These are phyloP conservation scores for Myotis daubentonii DNA, from an alignment of 2,797 vertebrate species.

Conservation along the genomic window DNA sequence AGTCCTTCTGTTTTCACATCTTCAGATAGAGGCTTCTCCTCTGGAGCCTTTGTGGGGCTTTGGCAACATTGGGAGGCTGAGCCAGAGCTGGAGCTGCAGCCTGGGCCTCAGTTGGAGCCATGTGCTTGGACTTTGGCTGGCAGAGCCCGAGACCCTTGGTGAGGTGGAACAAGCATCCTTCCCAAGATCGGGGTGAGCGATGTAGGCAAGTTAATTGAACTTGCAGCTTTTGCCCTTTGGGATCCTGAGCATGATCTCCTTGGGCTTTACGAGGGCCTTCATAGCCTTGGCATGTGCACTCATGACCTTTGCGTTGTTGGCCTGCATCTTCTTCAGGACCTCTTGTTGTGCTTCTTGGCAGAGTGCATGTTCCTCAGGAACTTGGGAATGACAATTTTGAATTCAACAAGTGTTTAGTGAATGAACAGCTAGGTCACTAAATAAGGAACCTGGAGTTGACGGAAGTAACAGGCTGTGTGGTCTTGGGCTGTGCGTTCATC, in stretches of 20 bases:
- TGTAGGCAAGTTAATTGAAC: neutral
- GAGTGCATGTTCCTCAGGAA: neutral
- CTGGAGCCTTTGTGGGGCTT: neutral
- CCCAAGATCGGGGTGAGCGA: neutral
- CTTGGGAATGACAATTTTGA: neutral
- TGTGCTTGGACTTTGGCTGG: neutral
- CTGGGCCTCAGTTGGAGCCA: neutral
- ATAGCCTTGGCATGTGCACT: neutral
- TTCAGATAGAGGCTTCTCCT: neutral
- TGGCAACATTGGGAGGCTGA: neutral
- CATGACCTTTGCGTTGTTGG: neutral
- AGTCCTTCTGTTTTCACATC: neutral
- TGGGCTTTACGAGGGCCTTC: neutral
- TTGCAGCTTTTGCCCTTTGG: neutral
- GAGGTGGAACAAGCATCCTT: neutral
- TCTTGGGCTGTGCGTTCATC: neutral
- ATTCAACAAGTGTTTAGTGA: neutral
- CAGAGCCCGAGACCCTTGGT: neutral
- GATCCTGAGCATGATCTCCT: neutral
- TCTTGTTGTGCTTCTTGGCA: neutral
- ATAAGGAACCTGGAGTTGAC: neutral
- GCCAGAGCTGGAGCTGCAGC: neutral
- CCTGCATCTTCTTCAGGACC: neutral
- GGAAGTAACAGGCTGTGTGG: neutral
- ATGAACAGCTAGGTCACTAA: neutral